Percentiles rank a stretch among this genome's conserved stretches.
Evolutionary conservation across 1,140 invertebrate species (phyloP).

Genomic region (Oscheius sp.): DNA sequence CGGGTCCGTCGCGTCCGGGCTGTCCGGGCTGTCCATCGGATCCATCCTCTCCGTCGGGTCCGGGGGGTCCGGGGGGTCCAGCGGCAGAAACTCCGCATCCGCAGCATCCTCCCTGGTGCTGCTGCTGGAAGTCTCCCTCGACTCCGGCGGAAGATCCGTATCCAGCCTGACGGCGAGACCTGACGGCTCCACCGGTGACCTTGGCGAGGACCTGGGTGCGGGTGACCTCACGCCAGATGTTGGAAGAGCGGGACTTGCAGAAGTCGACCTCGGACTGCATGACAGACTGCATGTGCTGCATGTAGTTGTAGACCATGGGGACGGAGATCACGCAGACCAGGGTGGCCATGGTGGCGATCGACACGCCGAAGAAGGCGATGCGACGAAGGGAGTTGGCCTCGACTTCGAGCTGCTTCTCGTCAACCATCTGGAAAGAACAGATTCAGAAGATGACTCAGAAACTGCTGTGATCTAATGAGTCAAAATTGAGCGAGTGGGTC

Average conservation of each 20-base stretch:
- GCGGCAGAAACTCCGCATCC: constrained; percentile 46
- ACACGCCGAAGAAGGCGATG: constrained; percentile 39
- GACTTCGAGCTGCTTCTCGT: constrained; percentile 33
- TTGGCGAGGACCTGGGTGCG: constrained; percentile 42
- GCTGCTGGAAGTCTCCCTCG: neutral
- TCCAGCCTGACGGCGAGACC: constrained; percentile 45
- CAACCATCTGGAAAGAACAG: constrained; percentile 29
- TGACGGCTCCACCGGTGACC: constrained; percentile 20
- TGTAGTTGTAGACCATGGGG: constrained; percentile 61
- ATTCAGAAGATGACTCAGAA: too few species aligned
- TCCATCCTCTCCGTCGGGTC: constrained; percentile 46
- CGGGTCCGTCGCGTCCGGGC: constrained; percentile 42
- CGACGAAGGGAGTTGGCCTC: constrained; percentile 34
- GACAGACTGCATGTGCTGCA: constrained; percentile 54
- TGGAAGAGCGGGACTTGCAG: constrained; percentile 51
- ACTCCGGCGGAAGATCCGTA: constrained; percentile 39
- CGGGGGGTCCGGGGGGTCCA: constrained; percentile 47
- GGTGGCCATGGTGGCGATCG: constrained; percentile 52
- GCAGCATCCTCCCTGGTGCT: constrained; percentile 41
- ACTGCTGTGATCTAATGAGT: neutral
- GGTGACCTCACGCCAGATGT: constrained; percentile 57
- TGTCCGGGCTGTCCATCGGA: constrained; percentile 24
- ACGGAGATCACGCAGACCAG: constrained; percentile 60
- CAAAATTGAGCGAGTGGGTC: neutral
- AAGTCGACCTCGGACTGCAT: constrained; percentile 58